Evolutionary conservation across 2,888 invertebrate genomes (phyloP).

Genomic region (Philhelius pedissequus): DNA sequence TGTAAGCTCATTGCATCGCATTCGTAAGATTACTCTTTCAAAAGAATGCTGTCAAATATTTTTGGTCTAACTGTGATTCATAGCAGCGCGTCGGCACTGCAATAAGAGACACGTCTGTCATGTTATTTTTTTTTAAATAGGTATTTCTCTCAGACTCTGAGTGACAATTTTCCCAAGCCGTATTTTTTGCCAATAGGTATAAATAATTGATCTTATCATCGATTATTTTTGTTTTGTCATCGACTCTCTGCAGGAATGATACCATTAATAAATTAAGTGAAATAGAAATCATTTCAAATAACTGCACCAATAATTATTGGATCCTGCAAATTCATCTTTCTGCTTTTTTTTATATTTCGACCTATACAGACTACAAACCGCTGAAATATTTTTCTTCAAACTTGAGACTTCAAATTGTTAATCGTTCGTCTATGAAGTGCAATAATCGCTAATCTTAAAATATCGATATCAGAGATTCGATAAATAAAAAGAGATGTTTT

Average conservation of each 20-base stretch:
- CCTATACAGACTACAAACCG: too few species aligned
- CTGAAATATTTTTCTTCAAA: too few species aligned
- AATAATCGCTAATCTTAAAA: too few species aligned
- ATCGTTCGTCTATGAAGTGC: too few species aligned
- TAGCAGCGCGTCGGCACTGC: background rate
- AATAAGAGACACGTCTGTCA: background rate
- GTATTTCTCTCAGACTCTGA: background rate
- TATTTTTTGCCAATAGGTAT: background rate
- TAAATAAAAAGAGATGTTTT: too few species aligned
- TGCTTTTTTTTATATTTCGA: too few species aligned
- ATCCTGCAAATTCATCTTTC: background rate
- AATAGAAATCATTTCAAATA: background rate
- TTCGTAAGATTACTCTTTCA: background rate
- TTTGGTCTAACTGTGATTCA: background rate
- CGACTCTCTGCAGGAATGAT: background rate
- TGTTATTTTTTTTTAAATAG: background rate
- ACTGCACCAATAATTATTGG: background rate
- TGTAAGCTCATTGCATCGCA: background rate
- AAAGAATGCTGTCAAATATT: conserved; percentile 5
- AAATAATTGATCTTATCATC: conserved; percentile 8
- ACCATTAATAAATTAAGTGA: background rate
- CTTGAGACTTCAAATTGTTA: too few species aligned
- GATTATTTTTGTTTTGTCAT: background rate
- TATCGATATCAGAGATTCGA: too few species aligned
- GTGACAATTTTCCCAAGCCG: background rate